These are phyloP conservation scores for Stigmatopora nigra DNA, from an alignment of 2,113 vertebrate genomes.

Conservation along the genomic window DNA sequence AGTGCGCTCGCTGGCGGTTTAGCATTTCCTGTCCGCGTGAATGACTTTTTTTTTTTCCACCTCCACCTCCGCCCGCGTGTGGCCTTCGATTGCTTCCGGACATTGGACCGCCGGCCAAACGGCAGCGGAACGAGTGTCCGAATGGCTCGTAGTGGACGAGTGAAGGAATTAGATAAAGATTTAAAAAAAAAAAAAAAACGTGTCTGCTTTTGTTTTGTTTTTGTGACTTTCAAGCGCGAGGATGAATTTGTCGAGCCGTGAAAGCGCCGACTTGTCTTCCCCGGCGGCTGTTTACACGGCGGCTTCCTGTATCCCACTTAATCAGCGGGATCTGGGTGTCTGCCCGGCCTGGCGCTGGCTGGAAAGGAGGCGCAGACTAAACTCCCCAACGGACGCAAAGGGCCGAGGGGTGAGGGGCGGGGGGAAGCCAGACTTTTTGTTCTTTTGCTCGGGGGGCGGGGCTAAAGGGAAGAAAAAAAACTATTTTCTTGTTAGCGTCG, in stretches of 20 bases:
- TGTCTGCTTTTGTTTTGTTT: neutral
- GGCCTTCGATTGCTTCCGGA: constrained; percentile 43
- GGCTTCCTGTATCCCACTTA: constrained; percentile 59
- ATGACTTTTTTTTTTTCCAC: constrained; percentile 17
- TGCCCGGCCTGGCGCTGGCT: constrained; percentile 34
- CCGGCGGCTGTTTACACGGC: constrained; percentile 46
- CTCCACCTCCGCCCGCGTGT: constrained; percentile 16
- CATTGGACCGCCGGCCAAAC: constrained; percentile 38
- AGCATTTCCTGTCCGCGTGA: constrained; percentile 41
- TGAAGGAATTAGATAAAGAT: constrained; percentile 14
- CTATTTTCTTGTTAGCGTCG: too few species aligned
- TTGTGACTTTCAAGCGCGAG: constrained; percentile 17
- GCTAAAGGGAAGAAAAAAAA: too few species aligned
- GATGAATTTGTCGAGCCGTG: constrained; percentile 16
- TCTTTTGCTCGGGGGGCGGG: too few species aligned
- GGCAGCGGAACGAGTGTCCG: constrained; percentile 21
- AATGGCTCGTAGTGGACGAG: constrained; percentile 13
- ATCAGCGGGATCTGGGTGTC: constrained; percentile 60
- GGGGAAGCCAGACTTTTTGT: constrained; percentile 22
- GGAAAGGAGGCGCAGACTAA: constrained; percentile 51
- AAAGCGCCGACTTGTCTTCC: constrained; percentile 31
- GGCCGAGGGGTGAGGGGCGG: neutral
- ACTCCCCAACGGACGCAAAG: constrained; percentile 38
- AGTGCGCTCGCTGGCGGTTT: constrained; percentile 32
- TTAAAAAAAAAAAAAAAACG: neutral